phyloP scores from a whole-genome alignment of 2,797 vertebrate species.

The Gymnopithys bicolor region DNA sequence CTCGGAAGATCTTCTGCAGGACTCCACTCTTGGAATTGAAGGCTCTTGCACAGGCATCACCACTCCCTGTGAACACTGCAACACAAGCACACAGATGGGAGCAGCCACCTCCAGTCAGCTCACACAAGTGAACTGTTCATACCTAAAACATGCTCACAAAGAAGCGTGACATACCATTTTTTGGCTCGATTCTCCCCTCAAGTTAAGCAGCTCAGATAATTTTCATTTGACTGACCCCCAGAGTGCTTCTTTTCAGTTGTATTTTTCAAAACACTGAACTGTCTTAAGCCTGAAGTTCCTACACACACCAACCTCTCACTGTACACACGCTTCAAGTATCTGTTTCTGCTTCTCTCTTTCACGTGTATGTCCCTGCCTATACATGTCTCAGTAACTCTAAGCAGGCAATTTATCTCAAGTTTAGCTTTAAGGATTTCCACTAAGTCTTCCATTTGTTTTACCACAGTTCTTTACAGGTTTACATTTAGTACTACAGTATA shows the following conservation, averaged over 20 bases:
- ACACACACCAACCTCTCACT: neutral
- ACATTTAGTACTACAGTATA: neutral
- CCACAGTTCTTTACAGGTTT: neutral
- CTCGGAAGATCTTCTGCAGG: constrained; percentile 81
- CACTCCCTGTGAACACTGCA: constrained; percentile 85
- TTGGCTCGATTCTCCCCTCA: neutral
- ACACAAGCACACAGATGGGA: neutral
- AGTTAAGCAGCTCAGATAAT: neutral
- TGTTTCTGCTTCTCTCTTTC: neutral
- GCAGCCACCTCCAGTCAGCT: neutral
- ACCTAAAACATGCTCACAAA: neutral
- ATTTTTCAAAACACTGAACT: neutral
- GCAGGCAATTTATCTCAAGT: neutral
- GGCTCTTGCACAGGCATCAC: constrained; percentile 81
- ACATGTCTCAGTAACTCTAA: neutral
- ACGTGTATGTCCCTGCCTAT: neutral
- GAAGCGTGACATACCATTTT: rapidly evolving
- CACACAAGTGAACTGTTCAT: rapidly evolving
- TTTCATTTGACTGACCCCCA: neutral
- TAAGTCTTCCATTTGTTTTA: neutral
- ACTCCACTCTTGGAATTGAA: constrained; percentile 79
- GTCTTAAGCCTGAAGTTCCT: neutral
- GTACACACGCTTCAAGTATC: neutral
- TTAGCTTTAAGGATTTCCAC: neutral
- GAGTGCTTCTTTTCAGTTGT: neutral